Percentiles rank a stretch among this genome's conserved stretches.
Evolutionary conservation across 2,888 invertebrate species (phyloP).

Genomic region (Amphiduros pacificus): DNA sequence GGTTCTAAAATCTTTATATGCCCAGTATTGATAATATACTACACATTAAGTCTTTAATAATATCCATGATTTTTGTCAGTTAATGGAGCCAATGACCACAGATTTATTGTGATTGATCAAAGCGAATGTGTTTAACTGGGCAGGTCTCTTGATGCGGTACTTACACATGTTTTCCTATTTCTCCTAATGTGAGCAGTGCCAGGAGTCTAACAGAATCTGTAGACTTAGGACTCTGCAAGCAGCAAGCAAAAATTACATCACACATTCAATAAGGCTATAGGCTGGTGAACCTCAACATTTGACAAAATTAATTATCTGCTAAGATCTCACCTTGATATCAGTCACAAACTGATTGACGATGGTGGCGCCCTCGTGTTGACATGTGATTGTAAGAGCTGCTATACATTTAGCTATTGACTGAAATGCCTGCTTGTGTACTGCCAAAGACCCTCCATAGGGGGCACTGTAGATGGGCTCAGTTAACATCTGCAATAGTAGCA

Average conservation of each 20-base stretch:
- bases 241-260: slow-evolving; percentile 59
- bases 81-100: too few relatives aligned
- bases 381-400: slow-evolving; percentile 85
- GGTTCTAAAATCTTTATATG: too few relatives aligned
- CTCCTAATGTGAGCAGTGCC: slow-evolving; percentile 91
- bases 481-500: slow-evolving; percentile 44
- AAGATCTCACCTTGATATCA: slow-evolving; percentile 53
- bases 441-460: slow-evolving; percentile 33
- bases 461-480: slow-evolving; percentile 57
- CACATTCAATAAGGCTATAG: too few relatives aligned
- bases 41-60: too few relatives aligned
- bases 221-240: slow-evolving; percentile 46
- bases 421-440: slow-evolving; percentile 70
- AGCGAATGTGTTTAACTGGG: too few relatives aligned
- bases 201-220: slow-evolving; percentile 77
- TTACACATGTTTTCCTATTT: slow-evolving; percentile 92
- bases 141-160: too few relatives aligned
- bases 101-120: too few relatives aligned
- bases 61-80: too few relatives aligned
- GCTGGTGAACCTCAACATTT: too few relatives aligned
- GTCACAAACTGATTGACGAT: slow-evolving; percentile 60
- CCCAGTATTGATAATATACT: too few relatives aligned
- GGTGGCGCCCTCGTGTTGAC: slow-evolving; percentile 71
- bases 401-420: slow-evolving; percentile 96
- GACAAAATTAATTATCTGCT: background rate